These are phyloP conservation scores for Oryzias melastigma DNA, from an alignment of 2,113 vertebrate species.

Conservation along the genomic window DNA sequence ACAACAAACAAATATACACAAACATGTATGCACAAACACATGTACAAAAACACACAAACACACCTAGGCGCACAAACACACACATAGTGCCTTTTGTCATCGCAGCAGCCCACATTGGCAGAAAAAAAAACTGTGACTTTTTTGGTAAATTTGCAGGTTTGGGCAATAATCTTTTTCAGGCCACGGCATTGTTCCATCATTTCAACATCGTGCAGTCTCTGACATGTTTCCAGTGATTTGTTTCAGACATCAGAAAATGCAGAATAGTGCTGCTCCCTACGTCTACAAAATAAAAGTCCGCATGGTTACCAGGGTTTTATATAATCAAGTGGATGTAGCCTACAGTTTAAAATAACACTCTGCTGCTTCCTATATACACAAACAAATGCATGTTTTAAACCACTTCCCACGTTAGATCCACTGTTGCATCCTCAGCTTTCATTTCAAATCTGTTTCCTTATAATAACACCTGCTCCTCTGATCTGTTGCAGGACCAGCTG, in stretches of 20 bases:
- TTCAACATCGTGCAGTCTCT: too few species aligned
- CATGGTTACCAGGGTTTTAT: background rate
- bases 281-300: background rate
- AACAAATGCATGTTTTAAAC: background rate
- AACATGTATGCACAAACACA: too few species aligned
- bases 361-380: background rate
- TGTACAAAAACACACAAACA: too few species aligned
- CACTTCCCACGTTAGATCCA: background rate
- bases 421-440: constrained; percentile 8
- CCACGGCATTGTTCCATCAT: too few species aligned
- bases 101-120: too few species aligned
- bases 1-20: too few species aligned
- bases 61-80: too few species aligned
- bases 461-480: constrained; percentile 11
- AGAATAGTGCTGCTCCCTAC: background rate
- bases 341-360: constrained; percentile 2
- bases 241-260: background rate
- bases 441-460: constrained; percentile 7
- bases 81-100: too few species aligned
- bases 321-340: background rate
- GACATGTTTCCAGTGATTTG: too few species aligned
- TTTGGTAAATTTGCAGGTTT: too few species aligned
- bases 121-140: too few species aligned
- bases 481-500: constrained; percentile 85
- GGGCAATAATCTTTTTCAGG: too few species aligned